These are phyloP conservation scores for Heliconius charithonia DNA, from an alignment of 2,888 invertebrate genomes.

Conservation along the genomic window DNA sequence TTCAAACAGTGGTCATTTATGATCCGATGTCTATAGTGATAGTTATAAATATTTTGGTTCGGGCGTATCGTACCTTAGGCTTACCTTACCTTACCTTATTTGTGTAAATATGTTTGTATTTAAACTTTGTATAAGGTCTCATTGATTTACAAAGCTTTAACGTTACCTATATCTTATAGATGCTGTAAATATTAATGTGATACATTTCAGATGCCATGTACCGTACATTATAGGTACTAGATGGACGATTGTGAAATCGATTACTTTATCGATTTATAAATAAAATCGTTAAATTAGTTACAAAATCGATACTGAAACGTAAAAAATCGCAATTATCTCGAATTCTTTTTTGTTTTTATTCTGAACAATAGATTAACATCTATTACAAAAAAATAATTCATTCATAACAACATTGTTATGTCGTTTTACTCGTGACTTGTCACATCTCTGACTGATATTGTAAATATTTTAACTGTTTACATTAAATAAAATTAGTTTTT, in stretches of 20 bases:
- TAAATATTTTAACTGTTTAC: conserved; percentile 76
- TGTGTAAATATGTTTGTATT: conserved; percentile 60
- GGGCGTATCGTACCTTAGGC: conserved; percentile 56
- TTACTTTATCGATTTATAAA: conserved; percentile 10
- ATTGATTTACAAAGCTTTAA: conserved; percentile 71
- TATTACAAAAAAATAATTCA: conserved; percentile 44
- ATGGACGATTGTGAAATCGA: conserved; percentile 14
- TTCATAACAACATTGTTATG: conserved; percentile 46
- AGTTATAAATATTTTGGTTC: conserved; percentile 52
- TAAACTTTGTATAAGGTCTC: conserved; percentile 52
- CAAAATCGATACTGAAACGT: conserved; percentile 31
- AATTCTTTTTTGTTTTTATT: neutral
- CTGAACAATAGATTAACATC: conserved; percentile 38
- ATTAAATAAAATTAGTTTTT: conserved; percentile 75
- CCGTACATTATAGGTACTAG: conserved; percentile 46
- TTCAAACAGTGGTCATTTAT: neutral
- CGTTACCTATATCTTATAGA: conserved; percentile 61
- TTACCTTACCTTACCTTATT: conserved; percentile 25
- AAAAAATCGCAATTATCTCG: neutral
- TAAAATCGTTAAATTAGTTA: neutral
- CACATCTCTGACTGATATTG: conserved; percentile 78
- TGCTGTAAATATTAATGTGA: conserved; percentile 73
- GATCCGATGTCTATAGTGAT: conserved; percentile 21
- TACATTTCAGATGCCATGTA: conserved; percentile 75
- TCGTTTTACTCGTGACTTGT: conserved; percentile 46